phyloP scores from a whole-genome alignment of 2,888 invertebrate species.

The Orchesellides sinensis region DNA sequence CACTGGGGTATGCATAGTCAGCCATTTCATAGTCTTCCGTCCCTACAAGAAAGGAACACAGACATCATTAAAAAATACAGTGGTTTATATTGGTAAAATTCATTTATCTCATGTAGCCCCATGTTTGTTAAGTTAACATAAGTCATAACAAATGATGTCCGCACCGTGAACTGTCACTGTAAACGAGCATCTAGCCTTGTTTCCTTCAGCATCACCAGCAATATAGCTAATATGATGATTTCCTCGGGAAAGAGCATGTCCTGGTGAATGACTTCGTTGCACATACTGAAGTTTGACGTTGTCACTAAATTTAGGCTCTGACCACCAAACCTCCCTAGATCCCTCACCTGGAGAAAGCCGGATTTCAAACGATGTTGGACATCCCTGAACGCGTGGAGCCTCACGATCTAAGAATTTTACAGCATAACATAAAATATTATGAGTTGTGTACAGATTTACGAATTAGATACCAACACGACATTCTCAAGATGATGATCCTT shows the following conservation, averaged over 20 bases:
- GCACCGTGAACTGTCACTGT: slow-evolving; percentile 81
- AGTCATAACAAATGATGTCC: neutral
- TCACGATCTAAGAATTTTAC: slow-evolving; percentile 78
- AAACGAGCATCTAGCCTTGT: slow-evolving; percentile 82
- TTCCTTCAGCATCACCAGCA: slow-evolving; percentile 82
- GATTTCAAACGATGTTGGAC: slow-evolving; percentile 82
- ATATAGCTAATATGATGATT: slow-evolving; percentile 82
- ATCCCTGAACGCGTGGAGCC: slow-evolving; percentile 80
- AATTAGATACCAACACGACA: slow-evolving; percentile 1
- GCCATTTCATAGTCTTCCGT: slow-evolving; percentile 74
- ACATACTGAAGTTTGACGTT: slow-evolving; percentile 80
- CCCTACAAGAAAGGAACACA: slow-evolving; percentile 50
- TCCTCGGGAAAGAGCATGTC: slow-evolving; percentile 81
- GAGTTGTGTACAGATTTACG: neutral
- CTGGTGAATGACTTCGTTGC: slow-evolving; percentile 79
- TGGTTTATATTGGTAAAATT: neutral
- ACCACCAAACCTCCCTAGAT: slow-evolving; percentile 81
- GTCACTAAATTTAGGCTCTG: slow-evolving; percentile 82
- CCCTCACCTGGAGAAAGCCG: slow-evolving; percentile 79
- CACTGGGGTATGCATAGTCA: slow-evolving; percentile 72
- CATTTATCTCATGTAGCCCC: slow-evolving; percentile 3
- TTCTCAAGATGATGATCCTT: neutral
- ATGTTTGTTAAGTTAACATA: neutral
- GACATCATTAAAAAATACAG: neutral
- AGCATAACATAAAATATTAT: neutral